Conservation (phyloP, 64 coral and sea anemone species). For the Anthopleura sola region DNA sequence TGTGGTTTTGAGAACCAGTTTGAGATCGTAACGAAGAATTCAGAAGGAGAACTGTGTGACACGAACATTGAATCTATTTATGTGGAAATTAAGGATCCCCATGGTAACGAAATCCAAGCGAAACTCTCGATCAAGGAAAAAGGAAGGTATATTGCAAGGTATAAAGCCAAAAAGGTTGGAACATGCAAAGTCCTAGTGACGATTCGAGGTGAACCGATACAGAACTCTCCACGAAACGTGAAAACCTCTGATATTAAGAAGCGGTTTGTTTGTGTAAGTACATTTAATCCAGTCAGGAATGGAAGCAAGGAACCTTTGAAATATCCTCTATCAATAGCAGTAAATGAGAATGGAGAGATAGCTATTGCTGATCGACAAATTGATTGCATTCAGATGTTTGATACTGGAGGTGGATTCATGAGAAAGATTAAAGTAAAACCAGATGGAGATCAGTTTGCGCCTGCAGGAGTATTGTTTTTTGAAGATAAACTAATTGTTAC, state of each 20-base stretch:
- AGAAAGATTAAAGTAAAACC: conserved; percentile 52
- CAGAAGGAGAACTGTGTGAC: conserved; percentile 16
- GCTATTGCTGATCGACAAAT: conserved; percentile 81
- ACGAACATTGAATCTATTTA: conserved; percentile 5
- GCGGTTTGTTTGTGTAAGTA: background rate
- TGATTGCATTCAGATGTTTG: conserved; percentile 73
- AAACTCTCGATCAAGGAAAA: background rate
- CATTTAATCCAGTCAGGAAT: too few species aligned
- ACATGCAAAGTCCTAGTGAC: background rate
- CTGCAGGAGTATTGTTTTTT: conserved; percentile 47
- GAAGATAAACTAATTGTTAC: conserved; percentile 33
- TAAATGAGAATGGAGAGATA: conserved; percentile 58
- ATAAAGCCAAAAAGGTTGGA: background rate
- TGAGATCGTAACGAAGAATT: conserved; percentile 19
- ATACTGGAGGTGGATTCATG: conserved; percentile 50
- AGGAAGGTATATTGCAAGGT: conserved; percentile 1
- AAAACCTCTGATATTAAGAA: background rate
- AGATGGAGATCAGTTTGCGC: conserved; percentile 42
- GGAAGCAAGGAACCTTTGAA: too few species aligned
- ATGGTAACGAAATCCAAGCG: background rate
- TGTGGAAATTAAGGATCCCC: background rate
- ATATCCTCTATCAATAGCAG: conserved; percentile 49
- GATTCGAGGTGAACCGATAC: conserved; percentile 15
- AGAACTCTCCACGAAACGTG: background rate
- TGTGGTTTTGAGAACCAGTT: conserved; percentile 6